Evolutionary conservation across 2,113 vertebrate genomes (phyloP).

Genomic region (Ancistrus triradiatus): DNA sequence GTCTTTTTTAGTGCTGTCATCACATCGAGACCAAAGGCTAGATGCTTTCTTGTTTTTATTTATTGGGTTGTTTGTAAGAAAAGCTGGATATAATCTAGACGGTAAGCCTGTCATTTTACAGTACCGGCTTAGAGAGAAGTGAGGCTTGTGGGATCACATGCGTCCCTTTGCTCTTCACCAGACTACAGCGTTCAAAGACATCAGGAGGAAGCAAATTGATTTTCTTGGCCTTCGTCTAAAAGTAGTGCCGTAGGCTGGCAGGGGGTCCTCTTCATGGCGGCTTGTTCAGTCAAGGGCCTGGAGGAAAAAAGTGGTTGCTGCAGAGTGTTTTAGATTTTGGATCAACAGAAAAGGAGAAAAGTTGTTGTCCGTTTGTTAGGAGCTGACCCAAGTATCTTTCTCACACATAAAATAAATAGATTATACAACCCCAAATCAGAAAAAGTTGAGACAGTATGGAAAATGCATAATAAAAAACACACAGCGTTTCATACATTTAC

Average conservation of each 20-base stretch:
- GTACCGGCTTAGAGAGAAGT: constrained; percentile 52
- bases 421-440: too few species aligned
- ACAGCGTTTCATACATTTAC: too few species aligned
- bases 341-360: too few species aligned
- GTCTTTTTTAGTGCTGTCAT: constrained; percentile 29
- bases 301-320: constrained; percentile 63
- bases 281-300: constrained; percentile 60
- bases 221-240: constrained; percentile 62
- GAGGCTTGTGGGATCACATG: constrained; percentile 61
- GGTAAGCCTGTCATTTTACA: constrained; percentile 65
- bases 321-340: constrained; percentile 60
- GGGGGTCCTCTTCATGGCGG: constrained; percentile 67
- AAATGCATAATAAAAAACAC: too few species aligned
- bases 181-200: constrained; percentile 66
- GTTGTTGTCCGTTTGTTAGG: too few species aligned
- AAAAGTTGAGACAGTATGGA: too few species aligned
- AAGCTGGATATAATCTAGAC: constrained; percentile 60
- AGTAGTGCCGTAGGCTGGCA: constrained; percentile 59
- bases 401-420: too few species aligned
- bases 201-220: constrained; percentile 69
- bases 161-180: constrained; percentile 64
- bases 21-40: constrained; percentile 61
- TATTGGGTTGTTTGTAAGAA: constrained; percentile 70
- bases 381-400: too few species aligned
- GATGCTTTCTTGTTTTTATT: constrained; percentile 65